Conservation (phyloP, 2,797 vertebrate genomes). For the Amblyraja radiata region DNA sequence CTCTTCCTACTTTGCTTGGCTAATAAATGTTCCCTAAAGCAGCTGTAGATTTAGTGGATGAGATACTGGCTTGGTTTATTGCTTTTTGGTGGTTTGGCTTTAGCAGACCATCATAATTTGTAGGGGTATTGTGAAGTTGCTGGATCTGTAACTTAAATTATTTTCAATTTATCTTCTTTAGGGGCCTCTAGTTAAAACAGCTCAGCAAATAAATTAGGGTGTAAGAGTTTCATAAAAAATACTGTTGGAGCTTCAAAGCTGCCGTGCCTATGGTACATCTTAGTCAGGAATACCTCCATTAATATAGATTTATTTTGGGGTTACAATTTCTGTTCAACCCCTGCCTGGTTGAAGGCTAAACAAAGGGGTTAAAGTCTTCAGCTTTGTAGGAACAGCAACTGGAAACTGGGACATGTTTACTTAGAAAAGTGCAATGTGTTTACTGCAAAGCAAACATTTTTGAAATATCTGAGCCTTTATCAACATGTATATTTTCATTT, state of each 20-base stretch:
- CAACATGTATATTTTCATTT: not conserved
- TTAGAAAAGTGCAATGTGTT: not conserved
- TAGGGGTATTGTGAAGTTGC: not conserved
- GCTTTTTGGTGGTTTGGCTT: not conserved
- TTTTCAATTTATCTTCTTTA: not conserved
- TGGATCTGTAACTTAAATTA: not conserved
- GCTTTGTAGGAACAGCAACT: not conserved
- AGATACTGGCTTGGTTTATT: not conserved
- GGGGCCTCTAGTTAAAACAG: not conserved
- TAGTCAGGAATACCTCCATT: not conserved
- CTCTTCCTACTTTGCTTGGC: not conserved
- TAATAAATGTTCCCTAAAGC: not conserved
- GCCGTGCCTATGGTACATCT: too few species aligned
- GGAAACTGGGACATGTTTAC: conserved; percentile 12
- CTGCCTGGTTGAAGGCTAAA: not conserved
- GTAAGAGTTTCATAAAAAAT: not conserved
- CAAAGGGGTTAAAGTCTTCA: not conserved
- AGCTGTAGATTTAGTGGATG: not conserved
- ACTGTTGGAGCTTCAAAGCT: not conserved
- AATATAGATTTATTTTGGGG: not conserved
- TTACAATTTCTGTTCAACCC: not conserved
- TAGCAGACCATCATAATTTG: not conserved
- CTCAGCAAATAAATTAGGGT: not conserved
- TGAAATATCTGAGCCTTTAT: not conserved
- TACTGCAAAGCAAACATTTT: not conserved